These are phyloP conservation scores for Zeuzera pyrina DNA, from an alignment of 2,888 invertebrate genomes.

Conservation along the genomic window DNA sequence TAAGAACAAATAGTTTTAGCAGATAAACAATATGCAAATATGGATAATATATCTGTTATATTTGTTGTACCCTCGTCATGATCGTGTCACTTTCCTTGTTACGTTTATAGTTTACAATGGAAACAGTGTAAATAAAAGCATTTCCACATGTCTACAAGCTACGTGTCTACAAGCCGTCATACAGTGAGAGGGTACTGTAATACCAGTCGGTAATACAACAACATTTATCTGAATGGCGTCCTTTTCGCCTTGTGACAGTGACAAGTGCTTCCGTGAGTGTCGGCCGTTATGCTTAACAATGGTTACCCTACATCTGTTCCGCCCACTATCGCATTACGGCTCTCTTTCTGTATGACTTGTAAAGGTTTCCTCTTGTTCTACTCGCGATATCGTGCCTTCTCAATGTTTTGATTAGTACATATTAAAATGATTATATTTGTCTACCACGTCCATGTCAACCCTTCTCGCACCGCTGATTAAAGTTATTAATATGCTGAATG, in stretches of 20 bases:
- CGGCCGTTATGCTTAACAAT: slow-evolving; percentile 55
- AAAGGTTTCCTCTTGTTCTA: slow-evolving; percentile 52
- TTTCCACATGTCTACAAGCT: too few relatives aligned
- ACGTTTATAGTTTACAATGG: too few relatives aligned
- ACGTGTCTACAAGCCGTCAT: slow-evolving; percentile 29
- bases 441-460: slow-evolving; percentile 5
- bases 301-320: slow-evolving; percentile 45
- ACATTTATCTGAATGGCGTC: slow-evolving; percentile 45
- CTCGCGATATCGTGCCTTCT: slow-evolving; percentile 39
- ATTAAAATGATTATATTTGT: background rate
- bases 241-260: slow-evolving; percentile 44
- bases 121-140: too few relatives aligned
- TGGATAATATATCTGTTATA: too few relatives aligned
- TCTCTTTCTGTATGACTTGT: slow-evolving; percentile 53
- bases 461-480: slow-evolving; percentile 4
- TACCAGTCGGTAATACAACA: slow-evolving; percentile 29
- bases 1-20: too few relatives aligned
- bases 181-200: slow-evolving; percentile 13
- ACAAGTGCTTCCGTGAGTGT: slow-evolving; percentile 64
- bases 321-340: slow-evolving; percentile 47
- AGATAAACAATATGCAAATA: too few relatives aligned
- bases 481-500: slow-evolving; percentile 8
- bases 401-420: slow-evolving; percentile 32
- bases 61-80: too few relatives aligned
- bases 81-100: too few relatives aligned